Percentiles rank a stretch among this genome's conserved stretches.
phyloP scores from a whole-genome alignment of 2,797 vertebrate species.

The Heteromormyrus szaboi region DNA sequence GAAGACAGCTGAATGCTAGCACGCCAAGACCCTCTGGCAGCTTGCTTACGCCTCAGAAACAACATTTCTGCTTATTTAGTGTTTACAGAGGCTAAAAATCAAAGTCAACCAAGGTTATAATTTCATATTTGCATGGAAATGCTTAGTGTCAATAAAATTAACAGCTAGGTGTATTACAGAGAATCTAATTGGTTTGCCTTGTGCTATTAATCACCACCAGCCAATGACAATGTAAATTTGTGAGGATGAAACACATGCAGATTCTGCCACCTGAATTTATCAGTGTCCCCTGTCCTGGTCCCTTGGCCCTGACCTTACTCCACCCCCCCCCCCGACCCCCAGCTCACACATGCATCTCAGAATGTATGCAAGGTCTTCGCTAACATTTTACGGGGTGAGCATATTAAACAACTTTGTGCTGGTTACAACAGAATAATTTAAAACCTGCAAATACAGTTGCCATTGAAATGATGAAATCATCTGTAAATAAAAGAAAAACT shows the following conservation, averaged over 20 bases:
- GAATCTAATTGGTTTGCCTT: neutral
- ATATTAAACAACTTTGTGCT: neutral
- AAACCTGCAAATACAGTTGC: neutral
- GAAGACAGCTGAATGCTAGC: neutral
- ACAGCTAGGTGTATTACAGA: neutral
- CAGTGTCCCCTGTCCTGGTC: neutral
- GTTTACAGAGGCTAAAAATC: neutral
- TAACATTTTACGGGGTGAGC: neutral
- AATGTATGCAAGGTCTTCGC: neutral
- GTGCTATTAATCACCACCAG: neutral
- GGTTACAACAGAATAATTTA: neutral
- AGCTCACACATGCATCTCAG: neutral
- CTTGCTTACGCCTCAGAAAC: neutral
- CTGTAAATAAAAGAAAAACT: neutral
- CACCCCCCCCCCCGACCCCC: neutral
- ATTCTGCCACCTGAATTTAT: neutral
- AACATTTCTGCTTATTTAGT: neutral
- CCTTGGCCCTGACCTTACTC: neutral
- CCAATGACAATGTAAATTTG: neutral
- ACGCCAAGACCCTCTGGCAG: neutral
- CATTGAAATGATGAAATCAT: neutral
- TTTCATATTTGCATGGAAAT: constrained; percentile 4
- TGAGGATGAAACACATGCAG: neutral
- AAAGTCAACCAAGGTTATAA: neutral
- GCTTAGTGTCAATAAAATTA: neutral